Percentiles rank a stretch among this genome's conserved stretches.
phyloP scores from a whole-genome alignment of 2,797 vertebrate species.

The Rousettus madagascariensis region DNA sequence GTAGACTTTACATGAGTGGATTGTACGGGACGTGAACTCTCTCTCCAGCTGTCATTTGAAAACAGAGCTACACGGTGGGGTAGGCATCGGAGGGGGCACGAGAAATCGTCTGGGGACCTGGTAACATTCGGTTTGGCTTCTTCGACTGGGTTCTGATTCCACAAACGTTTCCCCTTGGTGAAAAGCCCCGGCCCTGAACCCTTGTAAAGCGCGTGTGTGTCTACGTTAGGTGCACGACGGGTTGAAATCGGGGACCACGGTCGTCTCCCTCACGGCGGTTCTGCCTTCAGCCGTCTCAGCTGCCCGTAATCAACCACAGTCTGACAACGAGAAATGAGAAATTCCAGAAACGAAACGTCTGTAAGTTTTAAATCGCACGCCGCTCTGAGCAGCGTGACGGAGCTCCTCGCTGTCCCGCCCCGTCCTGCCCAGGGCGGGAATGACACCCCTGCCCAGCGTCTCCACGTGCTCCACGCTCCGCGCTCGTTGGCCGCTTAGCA shows the following conservation, averaged over 20 bases:
- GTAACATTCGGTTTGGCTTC: neutral
- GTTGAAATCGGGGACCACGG: neutral
- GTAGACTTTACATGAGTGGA: neutral
- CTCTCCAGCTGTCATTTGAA: neutral
- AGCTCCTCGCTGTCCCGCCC: neutral
- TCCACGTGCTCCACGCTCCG: neutral
- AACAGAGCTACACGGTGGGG: neutral
- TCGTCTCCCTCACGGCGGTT: no score
- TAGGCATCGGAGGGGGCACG: neutral
- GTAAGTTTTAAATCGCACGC: neutral
- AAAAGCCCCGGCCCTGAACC: neutral
- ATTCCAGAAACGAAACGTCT: no score
- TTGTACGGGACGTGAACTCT: neutral
- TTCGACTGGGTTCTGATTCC: neutral
- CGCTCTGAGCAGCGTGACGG: neutral
- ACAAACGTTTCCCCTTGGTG: neutral
- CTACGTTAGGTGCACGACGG: neutral
- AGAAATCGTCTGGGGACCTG: neutral
- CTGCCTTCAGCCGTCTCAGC: no score
- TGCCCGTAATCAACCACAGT: no score
- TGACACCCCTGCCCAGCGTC: neutral
- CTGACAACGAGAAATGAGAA: no score
- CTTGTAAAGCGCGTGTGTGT: neutral
- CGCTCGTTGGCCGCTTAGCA: rapidly evolving
- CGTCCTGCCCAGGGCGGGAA: neutral